Conservation (phyloP, 2,888 invertebrate species). For the Drosophila mimica region DNA sequence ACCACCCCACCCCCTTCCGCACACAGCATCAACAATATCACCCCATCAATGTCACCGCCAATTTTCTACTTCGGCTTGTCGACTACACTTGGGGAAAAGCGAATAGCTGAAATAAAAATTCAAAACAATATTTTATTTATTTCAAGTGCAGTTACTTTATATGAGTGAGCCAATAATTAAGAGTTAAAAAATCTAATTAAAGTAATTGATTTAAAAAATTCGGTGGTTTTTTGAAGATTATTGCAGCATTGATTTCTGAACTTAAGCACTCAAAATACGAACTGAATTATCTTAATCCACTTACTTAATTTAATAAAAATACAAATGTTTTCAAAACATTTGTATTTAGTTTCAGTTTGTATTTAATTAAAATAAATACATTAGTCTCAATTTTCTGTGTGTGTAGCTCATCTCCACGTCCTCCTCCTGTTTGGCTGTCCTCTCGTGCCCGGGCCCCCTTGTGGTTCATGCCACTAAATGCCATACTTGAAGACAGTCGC, state of each 20-base stretch:
- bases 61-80: constrained; percentile 63
- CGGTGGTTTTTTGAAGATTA: background rate
- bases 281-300: background rate
- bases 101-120: background rate
- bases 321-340: background rate
- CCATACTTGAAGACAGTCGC: constrained; percentile 53
- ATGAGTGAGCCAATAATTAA: background rate
- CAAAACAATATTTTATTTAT: background rate
- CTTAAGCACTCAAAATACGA: background rate
- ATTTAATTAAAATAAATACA: background rate
- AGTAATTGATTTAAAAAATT: background rate
- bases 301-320: background rate
- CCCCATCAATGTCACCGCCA: constrained; percentile 79
- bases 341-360: too few relatives aligned
- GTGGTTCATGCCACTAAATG: constrained; percentile 41
- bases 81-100: constrained; percentile 14
- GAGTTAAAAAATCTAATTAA: background rate
- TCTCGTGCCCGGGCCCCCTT: constrained; percentile 21
- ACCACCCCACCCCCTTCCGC: background rate
- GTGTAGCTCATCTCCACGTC: background rate
- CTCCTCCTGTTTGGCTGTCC: constrained; percentile 12
- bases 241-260: background rate
- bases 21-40: constrained; percentile 29
- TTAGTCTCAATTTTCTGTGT: background rate
- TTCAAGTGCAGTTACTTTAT: background rate